Evolutionary conservation across 2,113 vertebrate genomes (phyloP), one percentile per base, ranked within the genome.

Genomic region (Collichthys lucidus): DNA sequence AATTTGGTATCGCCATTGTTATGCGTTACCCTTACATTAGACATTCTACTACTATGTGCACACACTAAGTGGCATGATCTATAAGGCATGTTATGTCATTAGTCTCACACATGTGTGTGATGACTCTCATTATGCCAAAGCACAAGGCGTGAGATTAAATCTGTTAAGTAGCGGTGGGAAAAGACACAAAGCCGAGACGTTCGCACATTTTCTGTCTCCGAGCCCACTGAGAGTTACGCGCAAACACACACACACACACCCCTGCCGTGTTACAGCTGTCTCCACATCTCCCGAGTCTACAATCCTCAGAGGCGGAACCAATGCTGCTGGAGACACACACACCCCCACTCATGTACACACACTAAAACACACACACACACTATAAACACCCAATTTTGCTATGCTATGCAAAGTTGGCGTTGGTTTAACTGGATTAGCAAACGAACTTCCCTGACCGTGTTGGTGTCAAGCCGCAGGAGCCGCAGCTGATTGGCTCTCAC

Each of bases 181-280:
- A 19, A 66, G 56, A 59, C 63, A 55, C 77, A 53, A 85, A 83
- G 62, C 50, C 0, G 46, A 80, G 73, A 71, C 53, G 14, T 80
- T 66, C 29, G 69, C 65, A 59, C 61, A 64, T 46, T 77, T 80
- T 70, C 56, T 47, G 56, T 75, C 60, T 73, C 59, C 4, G 11
- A 14, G 44, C 64, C 44, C 62, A 50, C 62, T 57, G 69, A 79
- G 9, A 31, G 31, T 35, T 35, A 50, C 60, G 52, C 53, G 20
- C 74, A 77, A 42, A 76, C 59, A 71, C 85, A 63, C 35, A 83
- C 31, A 1, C 31, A n/a, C n/a, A n/a, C n/a, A n/a, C 60, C 26
- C 71, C 81, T 56, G 71, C 72, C 3, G 57, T 86, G 78, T 53
- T 84, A 79, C 82, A 91, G 84, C 84, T 86, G 86, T 84, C 83